A percentile compares a stretch with the other conserved stretches of the same genome.
Evolutionary conservation across 23 tunicate species (phyloP).

Genomic region (Trididemnum clinides): DNA sequence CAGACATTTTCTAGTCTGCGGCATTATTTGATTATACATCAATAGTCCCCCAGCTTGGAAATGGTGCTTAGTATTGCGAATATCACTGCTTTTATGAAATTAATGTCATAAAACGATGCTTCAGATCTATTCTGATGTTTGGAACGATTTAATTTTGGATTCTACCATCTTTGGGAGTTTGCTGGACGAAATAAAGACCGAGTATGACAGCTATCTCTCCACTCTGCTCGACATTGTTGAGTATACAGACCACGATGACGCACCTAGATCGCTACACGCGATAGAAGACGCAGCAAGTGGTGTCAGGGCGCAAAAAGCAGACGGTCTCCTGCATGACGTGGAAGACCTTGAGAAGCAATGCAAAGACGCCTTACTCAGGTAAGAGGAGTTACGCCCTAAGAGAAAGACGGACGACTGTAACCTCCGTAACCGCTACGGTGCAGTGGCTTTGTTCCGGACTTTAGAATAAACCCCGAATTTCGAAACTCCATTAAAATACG

Average conservation of each 20-base stretch:
- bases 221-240: slow-evolving; percentile 52
- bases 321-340: slow-evolving; percentile 39
- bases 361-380: slow-evolving; percentile 37
- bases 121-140: slow-evolving; percentile 72
- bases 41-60: too few species aligned
- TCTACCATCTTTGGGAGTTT: slow-evolving; percentile 67
- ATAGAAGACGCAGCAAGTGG: slow-evolving; percentile 30
- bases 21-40: too few species aligned
- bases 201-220: slow-evolving; percentile 69
- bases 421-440: too few species aligned
- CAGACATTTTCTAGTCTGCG: too few species aligned
- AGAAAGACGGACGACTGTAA: too few species aligned
- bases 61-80: too few species aligned
- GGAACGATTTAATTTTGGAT: slow-evolving; percentile 73
- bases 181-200: slow-evolving; percentile 56
- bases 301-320: not conserved
- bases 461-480: too few species aligned
- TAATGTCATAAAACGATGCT: too few species aligned
- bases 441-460: too few species aligned
- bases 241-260: slow-evolving; percentile 40
- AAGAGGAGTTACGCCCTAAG: too few species aligned
- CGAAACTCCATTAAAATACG: too few species aligned
- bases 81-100: too few species aligned
- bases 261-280: slow-evolving; percentile 32
- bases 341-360: slow-evolving; percentile 51